A percentile compares a stretch with the other conserved stretches of the same genome.
Conservation (phyloP, 2,888 invertebrate genomes). For the Anaspis maculata region DNA sequence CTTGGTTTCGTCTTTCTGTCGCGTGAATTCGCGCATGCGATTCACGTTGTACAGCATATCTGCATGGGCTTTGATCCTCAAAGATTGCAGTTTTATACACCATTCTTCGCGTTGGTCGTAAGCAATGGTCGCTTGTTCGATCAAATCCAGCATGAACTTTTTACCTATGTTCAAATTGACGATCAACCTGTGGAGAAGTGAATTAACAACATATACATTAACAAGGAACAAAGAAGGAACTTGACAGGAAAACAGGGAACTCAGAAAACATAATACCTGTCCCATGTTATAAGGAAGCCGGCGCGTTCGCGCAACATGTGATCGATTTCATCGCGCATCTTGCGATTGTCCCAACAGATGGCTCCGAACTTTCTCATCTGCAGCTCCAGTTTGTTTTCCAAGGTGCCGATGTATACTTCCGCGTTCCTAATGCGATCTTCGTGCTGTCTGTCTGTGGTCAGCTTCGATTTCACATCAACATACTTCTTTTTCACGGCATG, state of each 20-base stretch:
- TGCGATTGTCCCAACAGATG: slow-evolving; percentile 63
- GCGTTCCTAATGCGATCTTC: slow-evolving; percentile 46
- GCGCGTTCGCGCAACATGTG: slow-evolving; percentile 67
- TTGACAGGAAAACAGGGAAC: too few relatives aligned
- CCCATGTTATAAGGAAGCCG: slow-evolving; percentile 76
- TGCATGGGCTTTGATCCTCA: slow-evolving; percentile 69
- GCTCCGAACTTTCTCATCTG: slow-evolving; percentile 63
- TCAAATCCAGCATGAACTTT: slow-evolving; percentile 73
- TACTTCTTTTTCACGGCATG: slow-evolving; percentile 26
- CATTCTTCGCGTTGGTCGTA: slow-evolving; percentile 83
- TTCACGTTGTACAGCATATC: slow-evolving; percentile 59
- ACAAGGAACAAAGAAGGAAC: too few relatives aligned
- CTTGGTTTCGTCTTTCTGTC: slow-evolving; percentile 76
- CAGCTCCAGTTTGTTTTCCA: slow-evolving; percentile 70
- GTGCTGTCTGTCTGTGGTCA: slow-evolving; percentile 41
- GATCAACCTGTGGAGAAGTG: too few relatives aligned
- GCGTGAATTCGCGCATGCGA: slow-evolving; percentile 80
- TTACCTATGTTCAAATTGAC: slow-evolving; percentile 70
- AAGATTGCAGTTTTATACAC: slow-evolving; percentile 67
- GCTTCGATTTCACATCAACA: slow-evolving; percentile 18
- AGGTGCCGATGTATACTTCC: slow-evolving; percentile 50
- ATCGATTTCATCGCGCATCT: slow-evolving; percentile 69
- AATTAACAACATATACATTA: too few relatives aligned
- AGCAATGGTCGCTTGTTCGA: slow-evolving; percentile 83
- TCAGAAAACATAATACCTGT: too few relatives aligned